Evolutionary conservation across 2,888 invertebrate species (phyloP).

Genomic region (Ochropleura plecta): DNA sequence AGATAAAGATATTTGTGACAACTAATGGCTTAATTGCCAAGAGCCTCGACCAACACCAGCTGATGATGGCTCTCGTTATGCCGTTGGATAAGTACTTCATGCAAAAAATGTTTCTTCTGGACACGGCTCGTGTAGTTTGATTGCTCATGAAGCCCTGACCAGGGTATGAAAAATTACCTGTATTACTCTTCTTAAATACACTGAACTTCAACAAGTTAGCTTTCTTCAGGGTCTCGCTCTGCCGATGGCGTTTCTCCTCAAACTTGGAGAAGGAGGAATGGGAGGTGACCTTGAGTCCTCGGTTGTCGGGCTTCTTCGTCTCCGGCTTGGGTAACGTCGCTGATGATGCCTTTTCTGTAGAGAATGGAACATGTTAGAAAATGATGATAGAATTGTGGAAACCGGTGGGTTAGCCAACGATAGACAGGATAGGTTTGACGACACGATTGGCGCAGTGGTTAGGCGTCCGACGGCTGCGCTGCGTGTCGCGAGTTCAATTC

Average conservation of each 20-base stretch:
- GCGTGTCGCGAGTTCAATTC: too few species aligned
- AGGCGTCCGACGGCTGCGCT: too few species aligned
- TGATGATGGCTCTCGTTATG: neutral
- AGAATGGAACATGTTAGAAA: neutral
- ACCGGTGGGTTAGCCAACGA: too few species aligned
- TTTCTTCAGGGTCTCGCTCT: conserved; percentile 93
- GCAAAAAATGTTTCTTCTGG: neutral
- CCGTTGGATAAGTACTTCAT: neutral
- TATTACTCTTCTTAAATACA: conserved; percentile 93
- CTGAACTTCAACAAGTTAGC: conserved; percentile 94
- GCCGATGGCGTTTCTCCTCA: conserved; percentile 96
- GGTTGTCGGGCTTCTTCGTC: conserved; percentile 80
- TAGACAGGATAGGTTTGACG: too few species aligned
- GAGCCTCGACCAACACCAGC: neutral
- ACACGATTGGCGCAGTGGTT: too few species aligned
- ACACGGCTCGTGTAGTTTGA: neutral
- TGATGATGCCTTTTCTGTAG: conserved; percentile 83
- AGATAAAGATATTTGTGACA: neutral
- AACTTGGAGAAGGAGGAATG: conserved; percentile 94
- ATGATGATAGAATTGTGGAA: neutral
- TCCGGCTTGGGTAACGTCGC: conserved; percentile 84
- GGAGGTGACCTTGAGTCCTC: conserved; percentile 83
- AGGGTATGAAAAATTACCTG: conserved; percentile 85
- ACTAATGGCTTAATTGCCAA: neutral
- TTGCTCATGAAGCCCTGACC: neutral